Evolutionary conservation across 2,888 invertebrate species (phyloP).

Genomic region (Amblyjoppa proteus): DNA sequence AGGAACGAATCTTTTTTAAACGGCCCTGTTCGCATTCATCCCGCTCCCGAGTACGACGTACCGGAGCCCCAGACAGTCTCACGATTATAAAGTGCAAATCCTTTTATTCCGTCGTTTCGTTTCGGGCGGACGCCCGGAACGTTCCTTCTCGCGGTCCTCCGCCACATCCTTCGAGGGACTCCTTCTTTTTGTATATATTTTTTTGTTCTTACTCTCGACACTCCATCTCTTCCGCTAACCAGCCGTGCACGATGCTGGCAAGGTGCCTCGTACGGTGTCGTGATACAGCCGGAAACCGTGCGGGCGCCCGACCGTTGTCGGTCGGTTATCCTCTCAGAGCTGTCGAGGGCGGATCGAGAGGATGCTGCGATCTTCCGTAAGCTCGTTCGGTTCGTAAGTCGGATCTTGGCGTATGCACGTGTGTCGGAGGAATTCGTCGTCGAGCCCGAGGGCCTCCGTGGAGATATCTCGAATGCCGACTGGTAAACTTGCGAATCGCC

Average conservation of each 20-base stretch:
- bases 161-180: not conserved
- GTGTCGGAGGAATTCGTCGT: slow-evolving; percentile 17
- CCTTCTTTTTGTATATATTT: slow-evolving; percentile 2
- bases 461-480: slow-evolving; percentile 71
- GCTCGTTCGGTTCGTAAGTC: slow-evolving; percentile 10
- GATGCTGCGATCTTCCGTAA: slow-evolving; percentile 13
- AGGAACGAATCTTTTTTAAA: slow-evolving; percentile 76
- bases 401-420: not conserved
- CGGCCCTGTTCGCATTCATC: slow-evolving; percentile 78
- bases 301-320: slow-evolving; percentile 27
- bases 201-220: slow-evolving; percentile 14
- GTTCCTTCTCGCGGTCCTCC: slow-evolving; percentile 43
- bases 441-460: slow-evolving; percentile 17
- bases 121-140: slow-evolving; percentile 63
- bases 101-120: slow-evolving; percentile 80
- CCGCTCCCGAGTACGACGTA: slow-evolving; percentile 32
- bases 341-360: slow-evolving; percentile 14
- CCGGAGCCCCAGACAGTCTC: slow-evolving; percentile 80
- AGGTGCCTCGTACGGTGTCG: slow-evolving; percentile 24
- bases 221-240: slow-evolving; percentile 32
- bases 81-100: slow-evolving; percentile 83
- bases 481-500: slow-evolving; percentile 75
- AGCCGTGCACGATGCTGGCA: slow-evolving; percentile 26
- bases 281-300: not conserved
- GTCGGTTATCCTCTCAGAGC: slow-evolving; percentile 29